A percentile compares a stretch with the other conserved stretches of the same genome.
Evolutionary conservation across 1,140 invertebrate genomes (phyloP).

Genomic region (Phenacoccus solenopsis): DNA sequence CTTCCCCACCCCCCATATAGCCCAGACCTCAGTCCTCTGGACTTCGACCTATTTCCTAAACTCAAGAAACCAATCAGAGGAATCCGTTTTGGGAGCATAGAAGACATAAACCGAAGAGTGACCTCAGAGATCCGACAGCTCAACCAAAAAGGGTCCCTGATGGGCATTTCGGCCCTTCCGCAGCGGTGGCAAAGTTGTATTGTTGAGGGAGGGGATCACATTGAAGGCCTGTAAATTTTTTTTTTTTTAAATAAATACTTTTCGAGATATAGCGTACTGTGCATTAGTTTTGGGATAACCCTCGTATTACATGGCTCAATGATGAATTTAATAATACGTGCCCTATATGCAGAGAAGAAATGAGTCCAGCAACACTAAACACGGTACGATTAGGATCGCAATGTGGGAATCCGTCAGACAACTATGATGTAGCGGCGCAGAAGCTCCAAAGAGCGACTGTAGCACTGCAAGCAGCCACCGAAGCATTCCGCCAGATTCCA

Average conservation of each 20-base stretch:
- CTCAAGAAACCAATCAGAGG: neutral
- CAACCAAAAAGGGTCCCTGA: neutral
- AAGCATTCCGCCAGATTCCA: too few relatives aligned
- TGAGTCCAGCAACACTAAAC: too few relatives aligned
- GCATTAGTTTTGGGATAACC: too few relatives aligned
- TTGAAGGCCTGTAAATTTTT: neutral
- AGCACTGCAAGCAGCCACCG: too few relatives aligned
- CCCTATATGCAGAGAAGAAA: too few relatives aligned
- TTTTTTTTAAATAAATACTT: neutral
- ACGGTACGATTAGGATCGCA: too few relatives aligned
- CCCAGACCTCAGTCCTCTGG: conserved; percentile 27
- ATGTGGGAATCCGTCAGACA: too few relatives aligned
- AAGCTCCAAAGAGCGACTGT: too few relatives aligned
- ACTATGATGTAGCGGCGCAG: too few relatives aligned
- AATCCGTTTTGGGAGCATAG: neutral
- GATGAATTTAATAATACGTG: too few relatives aligned
- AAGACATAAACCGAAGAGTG: neutral
- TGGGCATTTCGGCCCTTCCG: neutral
- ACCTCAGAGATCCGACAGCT: neutral
- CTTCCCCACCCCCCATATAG: conserved; percentile 30
- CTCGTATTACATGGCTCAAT: too few relatives aligned
- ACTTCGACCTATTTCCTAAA: neutral
- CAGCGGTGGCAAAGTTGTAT: neutral
- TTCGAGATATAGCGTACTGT: too few relatives aligned
- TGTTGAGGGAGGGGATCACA: neutral